Evolutionary conservation across 2,888 invertebrate genomes (phyloP), one percentile per base, ranked within the genome.

Genomic region (Esperia sulphurella): DNA sequence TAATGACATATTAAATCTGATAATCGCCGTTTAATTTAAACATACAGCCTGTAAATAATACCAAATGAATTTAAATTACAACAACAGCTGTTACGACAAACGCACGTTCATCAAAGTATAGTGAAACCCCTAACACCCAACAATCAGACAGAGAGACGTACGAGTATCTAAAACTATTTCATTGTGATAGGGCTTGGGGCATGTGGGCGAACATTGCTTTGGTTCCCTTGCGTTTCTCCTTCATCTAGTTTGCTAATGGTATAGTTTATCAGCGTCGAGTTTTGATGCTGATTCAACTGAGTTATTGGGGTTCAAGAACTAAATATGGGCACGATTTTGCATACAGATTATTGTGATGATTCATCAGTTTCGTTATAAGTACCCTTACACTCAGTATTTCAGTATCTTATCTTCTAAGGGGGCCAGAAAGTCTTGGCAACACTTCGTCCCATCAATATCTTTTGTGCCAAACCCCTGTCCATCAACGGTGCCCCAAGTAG

Each of bases 241-340:
- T 45, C 48, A 45, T 48, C 51, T 45, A 48, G 48, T 30, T 50
- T 45, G 51, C 51, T 51, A 48, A 51, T 51, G 40, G 43, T 39
- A 41, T 41, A 41, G 47, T 51, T 51, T 46, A 40, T 50, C 46
- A 43, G 13, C 14, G 46, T 46, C 46, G 28, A 29, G 28, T 43
- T 29, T 13, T 14, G 29, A 37, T 31, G 46, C 39, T 35, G 43
- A 50, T 28, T 45, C 39, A 46, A 44, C 21, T 14, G 41, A n/a
- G 14, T 30, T 30, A 14, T 39, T n/a, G 35, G n/a, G 35, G n/a
- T n/a, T n/a, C n/a, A n/a, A n/a, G 37, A 33, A 42, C 37, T 41
- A 46, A 33, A 42, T 47, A 45, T 29, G 30, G 30, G 40, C 14
- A 31, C 14, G 31, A 10, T 30, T 30, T 29, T 40, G 45, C 31